Percentiles rank a stretch among this genome's conserved stretches.
phyloP scores from a whole-genome alignment of 2,113 vertebrate species.

The Corythornis madagascariensis region DNA sequence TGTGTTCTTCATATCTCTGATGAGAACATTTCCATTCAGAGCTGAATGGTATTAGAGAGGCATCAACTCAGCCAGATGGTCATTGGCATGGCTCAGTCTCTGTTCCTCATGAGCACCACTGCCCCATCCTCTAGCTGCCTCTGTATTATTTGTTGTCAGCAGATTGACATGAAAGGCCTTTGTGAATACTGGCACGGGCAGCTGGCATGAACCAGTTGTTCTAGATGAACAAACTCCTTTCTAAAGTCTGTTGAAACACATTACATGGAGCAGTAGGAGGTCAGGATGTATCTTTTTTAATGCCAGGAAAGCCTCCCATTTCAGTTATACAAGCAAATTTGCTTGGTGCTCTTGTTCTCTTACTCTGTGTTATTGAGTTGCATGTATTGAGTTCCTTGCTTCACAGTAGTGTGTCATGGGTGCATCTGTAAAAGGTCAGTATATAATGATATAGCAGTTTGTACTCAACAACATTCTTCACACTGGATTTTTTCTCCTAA shows the following conservation, averaged over 20 bases:
- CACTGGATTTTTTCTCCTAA: conserved; percentile 44
- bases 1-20: background rate
- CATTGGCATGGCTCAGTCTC: background rate
- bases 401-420: background rate
- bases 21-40: background rate
- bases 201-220: background rate
- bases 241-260: background rate
- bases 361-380: background rate
- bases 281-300: background rate
- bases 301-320: background rate
- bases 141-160: background rate
- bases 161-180: background rate
- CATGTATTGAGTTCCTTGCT: background rate
- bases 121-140: background rate
- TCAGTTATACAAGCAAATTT: background rate
- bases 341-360: background rate
- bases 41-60: background rate
- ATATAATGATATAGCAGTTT: conserved; percentile 59
- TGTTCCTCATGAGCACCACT: background rate
- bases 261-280: background rate
- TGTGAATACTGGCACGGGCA: background rate
- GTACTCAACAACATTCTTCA: conserved; percentile 50
- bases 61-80: fast-evolving
- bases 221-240: background rate
- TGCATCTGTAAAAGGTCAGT: conserved; percentile 50